These are phyloP conservation scores for Lycocerus yunnanus DNA, from an alignment of 2,888 invertebrate genomes.

Conservation along the genomic window DNA sequence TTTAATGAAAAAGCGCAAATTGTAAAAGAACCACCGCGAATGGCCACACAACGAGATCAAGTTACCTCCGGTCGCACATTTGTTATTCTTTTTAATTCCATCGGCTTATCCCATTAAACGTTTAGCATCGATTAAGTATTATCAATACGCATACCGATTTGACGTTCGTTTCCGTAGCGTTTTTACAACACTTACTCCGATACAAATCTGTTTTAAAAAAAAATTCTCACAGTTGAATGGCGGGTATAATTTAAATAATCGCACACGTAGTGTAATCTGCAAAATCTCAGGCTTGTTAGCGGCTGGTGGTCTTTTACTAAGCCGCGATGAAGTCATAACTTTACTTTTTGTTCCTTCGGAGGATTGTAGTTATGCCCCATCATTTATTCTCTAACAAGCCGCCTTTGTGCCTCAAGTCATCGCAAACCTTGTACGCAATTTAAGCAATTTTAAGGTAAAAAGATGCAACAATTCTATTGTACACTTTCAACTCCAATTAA, in stretches of 20 bases:
- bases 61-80: slow-evolving; percentile 34
- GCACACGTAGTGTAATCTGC: slow-evolving; percentile 35
- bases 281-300: slow-evolving; percentile 37
- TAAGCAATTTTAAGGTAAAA: slow-evolving; percentile 23
- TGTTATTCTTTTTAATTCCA: slow-evolving; percentile 26
- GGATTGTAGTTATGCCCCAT: slow-evolving; percentile 38
- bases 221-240: slow-evolving; percentile 20
- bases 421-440: slow-evolving; percentile 18
- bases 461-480: not conserved
- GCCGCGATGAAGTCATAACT: slow-evolving; percentile 39
- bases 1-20: slow-evolving; percentile 40
- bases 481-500: not conserved
- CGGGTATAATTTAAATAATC: slow-evolving; percentile 28
- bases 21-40: slow-evolving; percentile 41
- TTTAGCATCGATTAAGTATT: slow-evolving; percentile 15
- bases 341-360: slow-evolving; percentile 36
- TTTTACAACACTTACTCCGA: slow-evolving; percentile 14
- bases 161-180: slow-evolving; percentile 10
- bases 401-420: slow-evolving; percentile 33
- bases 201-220: not conserved
- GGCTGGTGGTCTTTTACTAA: slow-evolving; percentile 36
- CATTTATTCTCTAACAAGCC: slow-evolving; percentile 41
- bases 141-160: slow-evolving; percentile 21
- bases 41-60: slow-evolving; percentile 41
- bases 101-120: not conserved